Evolutionary conservation across 1,140 invertebrate species (phyloP).

Genomic region (Drosophila pseudoananassae): DNA sequence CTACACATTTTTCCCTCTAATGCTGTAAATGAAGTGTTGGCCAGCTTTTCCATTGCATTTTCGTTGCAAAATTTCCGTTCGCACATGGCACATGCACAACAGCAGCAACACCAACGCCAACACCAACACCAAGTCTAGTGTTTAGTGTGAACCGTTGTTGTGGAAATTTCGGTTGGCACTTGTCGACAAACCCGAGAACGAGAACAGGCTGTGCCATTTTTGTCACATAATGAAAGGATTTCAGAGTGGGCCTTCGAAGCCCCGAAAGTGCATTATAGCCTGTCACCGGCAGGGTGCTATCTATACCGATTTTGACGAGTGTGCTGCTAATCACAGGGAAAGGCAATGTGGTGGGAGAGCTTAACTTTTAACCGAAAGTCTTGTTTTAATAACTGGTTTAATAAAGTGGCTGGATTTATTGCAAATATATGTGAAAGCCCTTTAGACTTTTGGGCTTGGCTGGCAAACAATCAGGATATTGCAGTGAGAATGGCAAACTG

Average conservation of each 20-base stretch:
- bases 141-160: slow-evolving; percentile 20
- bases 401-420: neutral
- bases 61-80: slow-evolving; percentile 44
- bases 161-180: slow-evolving; percentile 19
- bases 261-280: slow-evolving; percentile 16
- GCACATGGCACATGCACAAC: slow-evolving; percentile 34
- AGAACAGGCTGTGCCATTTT: slow-evolving; percentile 20
- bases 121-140: slow-evolving; percentile 24
- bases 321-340: slow-evolving; percentile 2
- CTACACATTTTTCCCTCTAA: slow-evolving; percentile 29
- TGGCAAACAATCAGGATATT: slow-evolving; percentile 2
- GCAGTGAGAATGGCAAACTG: neutral
- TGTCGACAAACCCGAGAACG: slow-evolving; percentile 11
- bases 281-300: slow-evolving; percentile 1
- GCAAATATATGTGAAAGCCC: neutral
- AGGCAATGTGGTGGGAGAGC: neutral
- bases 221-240: slow-evolving; percentile 27
- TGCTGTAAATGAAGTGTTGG: slow-evolving; percentile 65
- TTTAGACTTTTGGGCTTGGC: neutral
- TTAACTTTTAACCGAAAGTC: neutral
- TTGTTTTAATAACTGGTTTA: neutral
- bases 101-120: slow-evolving; percentile 26
- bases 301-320: neutral
- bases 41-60: slow-evolving; percentile 64
- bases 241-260: slow-evolving; percentile 3